A percentile compares a stretch with the other conserved stretches of the same genome.
Evolutionary conservation across 2,797 vertebrate species (phyloP).

Genomic region (Cacajao melanocephalus): DNA sequence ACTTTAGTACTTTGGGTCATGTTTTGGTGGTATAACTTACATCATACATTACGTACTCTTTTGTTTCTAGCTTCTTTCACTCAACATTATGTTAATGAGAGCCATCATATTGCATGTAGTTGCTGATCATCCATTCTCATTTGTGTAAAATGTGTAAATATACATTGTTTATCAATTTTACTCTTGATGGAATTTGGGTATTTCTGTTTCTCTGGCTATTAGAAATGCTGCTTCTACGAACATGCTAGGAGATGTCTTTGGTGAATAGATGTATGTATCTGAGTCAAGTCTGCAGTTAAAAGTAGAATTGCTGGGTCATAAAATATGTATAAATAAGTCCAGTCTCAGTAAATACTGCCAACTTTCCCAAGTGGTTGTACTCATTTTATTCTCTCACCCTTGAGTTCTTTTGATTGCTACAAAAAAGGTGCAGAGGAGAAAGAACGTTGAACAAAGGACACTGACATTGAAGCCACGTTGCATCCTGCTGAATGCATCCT

Average conservation of each 20-base stretch:
- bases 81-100: neutral
- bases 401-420: neutral
- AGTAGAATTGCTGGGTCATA: neutral
- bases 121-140: slow-evolving; percentile 22
- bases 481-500: neutral
- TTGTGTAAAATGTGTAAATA: neutral
- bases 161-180: neutral
- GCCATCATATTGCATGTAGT: neutral
- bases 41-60: neutral
- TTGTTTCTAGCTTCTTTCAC: neutral
- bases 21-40: neutral
- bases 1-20: neutral
- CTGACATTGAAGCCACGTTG: neutral
- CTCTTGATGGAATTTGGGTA: neutral
- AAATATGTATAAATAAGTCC: neutral
- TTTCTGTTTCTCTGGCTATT: neutral
- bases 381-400: neutral
- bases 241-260: neutral
- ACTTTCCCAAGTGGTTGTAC: neutral
- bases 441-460: neutral
- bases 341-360: neutral
- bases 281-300: neutral
- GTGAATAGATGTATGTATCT: neutral
- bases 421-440: neutral
- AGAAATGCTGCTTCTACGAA: neutral